These are phyloP conservation scores for Euleptes europaea DNA, from an alignment of 2,113 vertebrate species.

Conservation along the genomic window DNA sequence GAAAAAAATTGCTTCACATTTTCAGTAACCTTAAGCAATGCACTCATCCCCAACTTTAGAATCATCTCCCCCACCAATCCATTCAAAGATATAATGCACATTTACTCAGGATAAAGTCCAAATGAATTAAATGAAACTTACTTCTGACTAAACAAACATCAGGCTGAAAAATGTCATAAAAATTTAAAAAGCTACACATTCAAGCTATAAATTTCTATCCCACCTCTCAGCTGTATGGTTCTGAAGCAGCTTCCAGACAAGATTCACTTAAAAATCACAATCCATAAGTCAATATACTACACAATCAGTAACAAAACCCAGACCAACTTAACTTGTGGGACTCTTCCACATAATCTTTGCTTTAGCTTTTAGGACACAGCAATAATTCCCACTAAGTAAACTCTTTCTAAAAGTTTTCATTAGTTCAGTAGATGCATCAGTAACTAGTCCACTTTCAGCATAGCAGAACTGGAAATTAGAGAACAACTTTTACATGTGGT, in stretches of 20 bases:
- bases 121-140: not conserved
- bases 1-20: slow-evolving; percentile 20
- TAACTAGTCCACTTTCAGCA: no score
- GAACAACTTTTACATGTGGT: no score
- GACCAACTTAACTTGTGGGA: not conserved
- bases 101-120: not conserved
- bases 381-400: not conserved
- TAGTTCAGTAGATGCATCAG: no score
- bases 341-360: not conserved
- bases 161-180: not conserved
- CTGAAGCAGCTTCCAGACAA: no score
- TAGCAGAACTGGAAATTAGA: no score
- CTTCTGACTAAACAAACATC: not conserved
- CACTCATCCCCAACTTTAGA: not conserved
- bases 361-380: not conserved
- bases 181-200: not conserved
- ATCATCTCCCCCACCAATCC: not conserved
- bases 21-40: slow-evolving; percentile 23
- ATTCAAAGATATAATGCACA: not conserved
- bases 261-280: no score
- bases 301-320: no score
- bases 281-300: no score
- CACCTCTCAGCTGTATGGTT: no score
- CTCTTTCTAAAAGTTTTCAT: no score
- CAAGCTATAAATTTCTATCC: not conserved